Percentiles rank a stretch among this genome's conserved stretches.
These are phyloP conservation scores for Parnassius apollo DNA, from an alignment of 2,888 invertebrate genomes.

Conservation along the genomic window DNA sequence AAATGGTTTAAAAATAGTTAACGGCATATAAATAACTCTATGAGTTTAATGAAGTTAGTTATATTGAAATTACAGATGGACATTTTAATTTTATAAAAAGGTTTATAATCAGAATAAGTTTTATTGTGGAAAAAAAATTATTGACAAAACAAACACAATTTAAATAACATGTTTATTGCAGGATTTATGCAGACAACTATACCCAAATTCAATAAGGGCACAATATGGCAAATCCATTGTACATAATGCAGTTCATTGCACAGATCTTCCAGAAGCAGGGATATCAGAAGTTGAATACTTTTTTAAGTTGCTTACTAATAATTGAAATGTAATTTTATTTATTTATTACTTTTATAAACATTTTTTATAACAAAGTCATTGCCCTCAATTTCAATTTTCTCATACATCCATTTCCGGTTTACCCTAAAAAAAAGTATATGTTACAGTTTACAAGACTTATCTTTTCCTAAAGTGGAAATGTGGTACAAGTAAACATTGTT, in stretches of 20 bases:
- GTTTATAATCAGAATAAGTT: no score
- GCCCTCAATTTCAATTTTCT: constrained; percentile 89
- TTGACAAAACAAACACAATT: no score
- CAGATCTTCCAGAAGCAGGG: constrained; percentile 94
- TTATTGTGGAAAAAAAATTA: no score
- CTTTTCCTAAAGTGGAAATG: no score
- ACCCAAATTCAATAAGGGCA: constrained; percentile 91
- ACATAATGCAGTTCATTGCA: constrained; percentile 94
- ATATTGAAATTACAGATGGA: no score
- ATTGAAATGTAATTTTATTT: constrained; percentile 34
- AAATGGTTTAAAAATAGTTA: no score
- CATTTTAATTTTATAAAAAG: no score
- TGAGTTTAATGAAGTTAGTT: no score
- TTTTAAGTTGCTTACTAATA: constrained; percentile 83
- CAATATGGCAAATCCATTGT: constrained; percentile 89
- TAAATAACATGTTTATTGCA: constrained; percentile 34
- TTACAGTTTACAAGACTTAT: not conserved
- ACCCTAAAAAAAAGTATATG: constrained; percentile 73
- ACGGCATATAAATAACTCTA: no score
- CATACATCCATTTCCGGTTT: constrained; percentile 89
- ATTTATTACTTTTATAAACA: constrained; percentile 65
- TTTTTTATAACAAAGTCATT: constrained; percentile 85
- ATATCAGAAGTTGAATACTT: constrained; percentile 89
- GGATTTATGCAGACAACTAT: constrained; percentile 82
- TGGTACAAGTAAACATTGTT: no score